These are phyloP conservation scores for Stictonetta naevosa DNA, from an alignment of 2,113 vertebrate species.

Conservation along the genomic window DNA sequence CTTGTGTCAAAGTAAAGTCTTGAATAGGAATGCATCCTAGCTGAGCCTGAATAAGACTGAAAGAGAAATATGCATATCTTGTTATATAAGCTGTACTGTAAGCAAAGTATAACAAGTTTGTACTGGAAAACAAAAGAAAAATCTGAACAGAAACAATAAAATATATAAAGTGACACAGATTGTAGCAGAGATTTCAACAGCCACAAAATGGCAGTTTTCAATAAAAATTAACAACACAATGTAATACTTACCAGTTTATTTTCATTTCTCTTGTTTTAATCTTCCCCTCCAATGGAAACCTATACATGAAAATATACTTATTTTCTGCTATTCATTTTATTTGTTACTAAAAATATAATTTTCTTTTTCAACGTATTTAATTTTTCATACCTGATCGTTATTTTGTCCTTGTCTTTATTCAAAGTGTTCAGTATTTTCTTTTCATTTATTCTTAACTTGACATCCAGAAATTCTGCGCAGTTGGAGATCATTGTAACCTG, in stretches of 20 bases:
- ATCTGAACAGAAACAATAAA: conserved; percentile 7
- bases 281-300: conserved; percentile 94
- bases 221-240: background rate
- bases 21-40: conserved; percentile 91
- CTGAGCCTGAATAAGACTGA: conserved; percentile 96
- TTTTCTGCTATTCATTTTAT: conserved; percentile 22
- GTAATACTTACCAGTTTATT: conserved; percentile 90
- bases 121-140: background rate
- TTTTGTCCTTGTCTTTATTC: conserved; percentile 91
- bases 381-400: conserved; percentile 88
- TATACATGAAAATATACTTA: conserved; percentile 68
- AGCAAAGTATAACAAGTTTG: background rate
- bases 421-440: conserved; percentile 90
- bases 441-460: conserved; percentile 91
- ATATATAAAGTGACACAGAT: background rate
- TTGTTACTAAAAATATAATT: background rate
- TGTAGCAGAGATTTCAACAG: background rate
- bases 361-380: background rate
- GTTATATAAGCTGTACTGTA: background rate
- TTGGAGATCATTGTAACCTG: conserved; percentile 88
- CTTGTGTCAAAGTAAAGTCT: conserved; percentile 95
- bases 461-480: conserved; percentile 89
- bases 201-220: background rate
- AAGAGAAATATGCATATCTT: background rate
- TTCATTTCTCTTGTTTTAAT: conserved; percentile 98